Conservation (phyloP, 2,888 invertebrate genomes). For the Strigamia maritima region DNA sequence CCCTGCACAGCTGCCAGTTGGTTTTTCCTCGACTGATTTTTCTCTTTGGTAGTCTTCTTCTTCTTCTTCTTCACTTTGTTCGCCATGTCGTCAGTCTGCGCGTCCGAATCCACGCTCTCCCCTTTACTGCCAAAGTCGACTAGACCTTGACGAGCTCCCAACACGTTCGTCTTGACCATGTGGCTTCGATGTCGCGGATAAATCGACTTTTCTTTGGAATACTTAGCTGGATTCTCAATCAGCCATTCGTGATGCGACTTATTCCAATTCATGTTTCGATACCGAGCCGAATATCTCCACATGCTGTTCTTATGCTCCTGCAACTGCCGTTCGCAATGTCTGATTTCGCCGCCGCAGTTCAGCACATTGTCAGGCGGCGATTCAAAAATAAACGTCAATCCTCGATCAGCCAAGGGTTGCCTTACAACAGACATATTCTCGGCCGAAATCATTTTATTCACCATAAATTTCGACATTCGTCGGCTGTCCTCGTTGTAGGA, state of each 20-base stretch:
- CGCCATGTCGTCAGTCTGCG: neutral
- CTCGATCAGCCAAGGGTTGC: neutral
- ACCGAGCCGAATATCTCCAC: neutral
- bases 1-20: slow-evolving; percentile 28
- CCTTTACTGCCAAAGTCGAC: neutral
- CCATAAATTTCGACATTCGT: neutral
- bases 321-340: neutral
- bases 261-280: neutral
- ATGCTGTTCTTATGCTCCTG: neutral
- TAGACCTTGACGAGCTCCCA: neutral
- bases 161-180: neutral
- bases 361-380: neutral
- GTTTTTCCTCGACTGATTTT: slow-evolving; percentile 4
- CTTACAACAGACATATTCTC: neutral
- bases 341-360: neutral
- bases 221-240: neutral
- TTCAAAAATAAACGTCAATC: neutral
- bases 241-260: neutral
- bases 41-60: slow-evolving; percentile 1
- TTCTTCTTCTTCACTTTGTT: slow-evolving; percentile 24
- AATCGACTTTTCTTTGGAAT: neutral
- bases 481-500: neutral
- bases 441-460: neutral
- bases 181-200: neutral
- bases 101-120: neutral